Base-by-base conservation (phyloP, 2,888 invertebrate species). In the Camptogramma bilineatum region DNA sequence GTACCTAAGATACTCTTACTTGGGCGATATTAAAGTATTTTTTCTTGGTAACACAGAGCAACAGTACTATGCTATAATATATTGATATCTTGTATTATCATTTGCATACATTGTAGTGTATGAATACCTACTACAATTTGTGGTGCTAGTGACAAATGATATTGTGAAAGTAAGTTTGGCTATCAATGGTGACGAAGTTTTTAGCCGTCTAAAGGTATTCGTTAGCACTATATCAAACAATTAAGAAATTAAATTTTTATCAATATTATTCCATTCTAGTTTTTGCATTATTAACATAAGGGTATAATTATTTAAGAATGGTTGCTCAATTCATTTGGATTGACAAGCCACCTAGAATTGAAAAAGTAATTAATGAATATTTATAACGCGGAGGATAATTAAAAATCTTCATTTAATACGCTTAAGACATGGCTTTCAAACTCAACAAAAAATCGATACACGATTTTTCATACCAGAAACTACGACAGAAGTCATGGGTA, bases 371-470 rank as follows among this genome's bases (percentile, higher is more conserved):
- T 53, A 8, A 21, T 13, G 28, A 53, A 48, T 24, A 60, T 13
- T 44, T 52, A 31, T 24, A 28, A 31, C 52, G 1, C 28, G n/a
- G 19, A 42, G 39, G n/a, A 34, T 50, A 53, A 53, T 53, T 42
- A 60, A 18, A 48, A 48, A 60, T 48, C 24, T 51, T 58, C 21
- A 60, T 48, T 60, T 60, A 48, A 60, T 60, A 53, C 16, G 19
- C 46, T 18, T 16, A 16, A 13, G 17, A n/a, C 47, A 31, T 48
- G 42, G 9, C 8, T 44, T 44, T 31, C 10, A 34, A 46, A 34
- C 46, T 21, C 10, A 64, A 54, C 53, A 51, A 59, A 64, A 63
- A 54, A 58, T 46, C n/a, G 39, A 54, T 46, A 54, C 58, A 54
- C 50, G 54, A 34, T 31, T 53, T 58, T 54, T 46, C 50, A 54